A percentile compares a stretch with the other conserved stretches of the same genome.
Conservation (phyloP, 1,140 invertebrate species). For the Xylocopa sonorina region DNA sequence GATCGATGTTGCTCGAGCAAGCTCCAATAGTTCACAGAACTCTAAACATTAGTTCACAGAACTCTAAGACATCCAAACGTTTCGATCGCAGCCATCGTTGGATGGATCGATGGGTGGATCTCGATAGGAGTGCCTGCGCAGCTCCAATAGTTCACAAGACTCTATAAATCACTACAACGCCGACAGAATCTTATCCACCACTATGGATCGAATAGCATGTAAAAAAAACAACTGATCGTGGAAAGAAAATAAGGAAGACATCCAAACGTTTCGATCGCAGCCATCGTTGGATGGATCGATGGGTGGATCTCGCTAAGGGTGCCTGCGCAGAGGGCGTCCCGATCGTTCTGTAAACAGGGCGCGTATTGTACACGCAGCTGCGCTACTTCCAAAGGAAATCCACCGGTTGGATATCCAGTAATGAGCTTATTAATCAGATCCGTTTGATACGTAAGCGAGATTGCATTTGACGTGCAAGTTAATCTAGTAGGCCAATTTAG, state of each 20-base stretch:
- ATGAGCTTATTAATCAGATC: slow-evolving; percentile 48
- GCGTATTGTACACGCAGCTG: slow-evolving; percentile 14
- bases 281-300: neutral
- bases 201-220: too few relatives aligned
- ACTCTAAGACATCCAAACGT: neutral
- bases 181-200: too few relatives aligned
- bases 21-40: too few relatives aligned
- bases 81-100: neutral
- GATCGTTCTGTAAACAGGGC: slow-evolving; percentile 4
- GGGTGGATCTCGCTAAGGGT: too few relatives aligned
- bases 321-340: neutral
- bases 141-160: too few relatives aligned
- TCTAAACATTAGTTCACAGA: too few relatives aligned
- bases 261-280: neutral
- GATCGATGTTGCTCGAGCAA: too few relatives aligned
- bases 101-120: neutral
- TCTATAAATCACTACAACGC: too few relatives aligned
- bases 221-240: too few relatives aligned
- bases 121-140: too few relatives aligned
- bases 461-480: slow-evolving; percentile 38
- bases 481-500: slow-evolving; percentile 31
- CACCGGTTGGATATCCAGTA: slow-evolving; percentile 5
- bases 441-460: slow-evolving; percentile 22
- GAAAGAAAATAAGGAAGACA: too few relatives aligned
- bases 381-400: slow-evolving; percentile 28